These are phyloP conservation scores for Lepus oiostolus DNA, from an alignment of 2,797 vertebrate genomes.

Conservation along the genomic window DNA sequence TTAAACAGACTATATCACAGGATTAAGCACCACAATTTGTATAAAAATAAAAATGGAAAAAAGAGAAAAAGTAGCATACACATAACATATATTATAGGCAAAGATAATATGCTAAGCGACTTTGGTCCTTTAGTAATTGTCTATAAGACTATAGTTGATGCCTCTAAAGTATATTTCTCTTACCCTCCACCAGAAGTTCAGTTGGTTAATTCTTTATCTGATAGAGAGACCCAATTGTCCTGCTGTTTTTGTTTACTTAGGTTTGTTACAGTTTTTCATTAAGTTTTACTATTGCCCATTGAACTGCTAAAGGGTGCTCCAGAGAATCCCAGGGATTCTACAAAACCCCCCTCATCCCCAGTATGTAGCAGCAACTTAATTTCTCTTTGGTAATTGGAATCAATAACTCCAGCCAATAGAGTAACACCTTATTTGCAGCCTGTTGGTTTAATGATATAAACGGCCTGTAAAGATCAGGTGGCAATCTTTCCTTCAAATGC, in stretches of 20 bases:
- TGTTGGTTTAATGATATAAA: not conserved
- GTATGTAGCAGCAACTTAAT: not conserved
- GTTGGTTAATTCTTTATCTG: not conserved
- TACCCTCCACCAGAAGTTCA: not conserved
- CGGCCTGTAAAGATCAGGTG: not conserved
- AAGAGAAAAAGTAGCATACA: not conserved
- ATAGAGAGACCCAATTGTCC: not conserved
- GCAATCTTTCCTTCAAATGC: slow-evolving; percentile 8
- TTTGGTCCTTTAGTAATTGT: not conserved
- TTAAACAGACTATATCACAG: not conserved
- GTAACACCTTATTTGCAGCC: not conserved
- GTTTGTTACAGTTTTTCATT: not conserved
- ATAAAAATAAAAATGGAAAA: not conserved
- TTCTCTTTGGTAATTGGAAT: slow-evolving; percentile 15
- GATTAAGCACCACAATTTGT: not conserved
- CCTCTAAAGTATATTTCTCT: not conserved
- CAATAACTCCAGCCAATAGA: not conserved
- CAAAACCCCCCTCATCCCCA: not conserved
- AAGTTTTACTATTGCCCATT: not conserved
- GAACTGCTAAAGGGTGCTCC: not conserved
- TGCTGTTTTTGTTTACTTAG: not conserved
- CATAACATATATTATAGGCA: not conserved
- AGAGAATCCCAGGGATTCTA: not conserved
- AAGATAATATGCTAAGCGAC: not conserved
- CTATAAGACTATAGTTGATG: not conserved